These are phyloP conservation scores for Papilio helenus DNA, from an alignment of 1,140 invertebrate species.

Conservation along the genomic window DNA sequence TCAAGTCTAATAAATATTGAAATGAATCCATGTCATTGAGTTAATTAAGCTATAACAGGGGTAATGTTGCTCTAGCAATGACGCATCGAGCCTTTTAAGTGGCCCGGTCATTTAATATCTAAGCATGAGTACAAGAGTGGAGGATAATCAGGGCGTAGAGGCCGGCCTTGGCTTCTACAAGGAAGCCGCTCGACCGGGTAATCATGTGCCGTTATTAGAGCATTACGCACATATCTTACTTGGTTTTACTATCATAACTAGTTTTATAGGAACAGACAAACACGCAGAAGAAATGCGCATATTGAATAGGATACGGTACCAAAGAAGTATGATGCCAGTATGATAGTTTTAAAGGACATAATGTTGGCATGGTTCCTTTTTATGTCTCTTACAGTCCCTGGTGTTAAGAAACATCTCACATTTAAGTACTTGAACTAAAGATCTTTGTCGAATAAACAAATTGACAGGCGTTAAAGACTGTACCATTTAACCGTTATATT, in stretches of 20 bases:
- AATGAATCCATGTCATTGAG: neutral
- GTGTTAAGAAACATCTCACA: too few relatives aligned
- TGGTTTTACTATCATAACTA: neutral
- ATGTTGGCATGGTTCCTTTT: too few relatives aligned
- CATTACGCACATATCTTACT: slow-evolving; percentile 35
- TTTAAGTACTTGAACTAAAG: too few relatives aligned
- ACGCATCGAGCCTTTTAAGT: slow-evolving; percentile 26
- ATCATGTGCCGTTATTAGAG: slow-evolving; percentile 40
- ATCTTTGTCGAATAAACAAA: neutral
- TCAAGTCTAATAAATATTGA: neutral
- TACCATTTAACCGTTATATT: neutral
- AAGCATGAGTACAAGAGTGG: slow-evolving; percentile 6
- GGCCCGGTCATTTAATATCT: slow-evolving; percentile 31
- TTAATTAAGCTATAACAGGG: slow-evolving; percentile 27
- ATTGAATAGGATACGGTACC: neutral
- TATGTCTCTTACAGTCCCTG: neutral
- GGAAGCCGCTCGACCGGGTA: slow-evolving; percentile 43
- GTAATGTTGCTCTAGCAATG: slow-evolving; percentile 20
- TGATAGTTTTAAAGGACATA: too few relatives aligned
- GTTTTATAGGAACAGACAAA: neutral
- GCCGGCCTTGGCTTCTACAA: slow-evolving; percentile 43
- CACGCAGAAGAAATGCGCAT: neutral
- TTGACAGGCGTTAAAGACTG: neutral
- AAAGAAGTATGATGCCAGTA: too few relatives aligned
- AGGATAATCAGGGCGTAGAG: slow-evolving; percentile 43